A percentile compares a stretch with the other conserved stretches of the same genome.
phyloP scores from a whole-genome alignment of 1,140 invertebrate genomes.

The Asobara japonica region DNA sequence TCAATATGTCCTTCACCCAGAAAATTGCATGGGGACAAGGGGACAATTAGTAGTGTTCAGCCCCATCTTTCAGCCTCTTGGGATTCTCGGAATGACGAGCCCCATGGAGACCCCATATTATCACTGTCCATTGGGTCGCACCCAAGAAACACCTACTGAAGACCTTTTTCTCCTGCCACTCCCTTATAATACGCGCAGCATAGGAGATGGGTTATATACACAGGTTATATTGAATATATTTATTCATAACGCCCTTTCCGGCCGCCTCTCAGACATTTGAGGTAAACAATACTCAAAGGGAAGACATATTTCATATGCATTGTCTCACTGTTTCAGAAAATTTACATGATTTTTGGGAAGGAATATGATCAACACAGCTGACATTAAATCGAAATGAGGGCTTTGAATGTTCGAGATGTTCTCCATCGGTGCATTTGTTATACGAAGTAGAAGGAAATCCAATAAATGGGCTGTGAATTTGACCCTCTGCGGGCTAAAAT shows the following conservation, averaged over 20 bases:
- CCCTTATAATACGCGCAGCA: slow-evolving; percentile 14
- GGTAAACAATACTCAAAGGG: neutral
- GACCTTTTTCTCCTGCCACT: slow-evolving; percentile 16
- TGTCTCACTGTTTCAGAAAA: too few species aligned
- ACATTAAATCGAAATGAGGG: too few species aligned
- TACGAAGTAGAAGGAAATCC: too few species aligned
- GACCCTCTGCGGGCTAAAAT: too few species aligned
- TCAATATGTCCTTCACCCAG: neutral
- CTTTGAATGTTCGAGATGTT: too few species aligned
- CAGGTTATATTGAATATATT: neutral
- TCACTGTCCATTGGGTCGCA: neutral
- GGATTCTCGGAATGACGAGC: neutral
- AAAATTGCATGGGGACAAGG: neutral
- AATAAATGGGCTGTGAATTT: too few species aligned
- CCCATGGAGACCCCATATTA: slow-evolving; percentile 9
- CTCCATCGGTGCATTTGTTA: too few species aligned
- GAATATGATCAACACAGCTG: too few species aligned
- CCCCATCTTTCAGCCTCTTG: neutral
- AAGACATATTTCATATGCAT: too few species aligned
- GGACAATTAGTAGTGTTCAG: neutral
- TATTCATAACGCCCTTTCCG: neutral
- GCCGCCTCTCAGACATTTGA: neutral
- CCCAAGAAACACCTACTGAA: slow-evolving; percentile 2
- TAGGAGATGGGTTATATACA: neutral
- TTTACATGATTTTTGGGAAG: too few species aligned